Conservation (phyloP, 1,140 invertebrate genomes). For the Oryctes rhinoceros region DNA sequence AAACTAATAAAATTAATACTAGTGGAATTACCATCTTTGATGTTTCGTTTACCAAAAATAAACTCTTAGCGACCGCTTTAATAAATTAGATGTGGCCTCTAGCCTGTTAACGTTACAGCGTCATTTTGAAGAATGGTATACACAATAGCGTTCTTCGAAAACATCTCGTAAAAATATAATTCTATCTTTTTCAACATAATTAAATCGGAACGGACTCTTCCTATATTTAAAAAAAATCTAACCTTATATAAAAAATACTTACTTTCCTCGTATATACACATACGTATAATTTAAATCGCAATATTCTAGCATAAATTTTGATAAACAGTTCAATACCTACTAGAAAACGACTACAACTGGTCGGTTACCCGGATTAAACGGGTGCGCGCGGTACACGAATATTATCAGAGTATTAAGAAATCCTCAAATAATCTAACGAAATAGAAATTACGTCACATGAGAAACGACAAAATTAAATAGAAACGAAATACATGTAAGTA, state of each 20-base stretch:
- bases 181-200: too few relatives aligned
- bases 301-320: not conserved
- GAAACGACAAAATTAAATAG: not conserved
- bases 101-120: too few relatives aligned
- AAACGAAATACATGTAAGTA: not conserved
- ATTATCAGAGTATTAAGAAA: slow-evolving; percentile 15
- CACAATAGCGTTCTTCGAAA: too few relatives aligned
- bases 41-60: slow-evolving; percentile 23
- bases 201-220: too few relatives aligned
- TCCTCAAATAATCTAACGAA: slow-evolving; percentile 21
- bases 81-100: too few relatives aligned
- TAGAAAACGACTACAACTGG: not conserved
- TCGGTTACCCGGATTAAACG: not conserved
- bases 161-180: too few relatives aligned
- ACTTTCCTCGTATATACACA: too few relatives aligned
- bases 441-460: not conserved
- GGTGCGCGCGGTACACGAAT: not conserved
- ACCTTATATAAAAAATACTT: too few relatives aligned
- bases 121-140: too few relatives aligned
- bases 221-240: too few relatives aligned
- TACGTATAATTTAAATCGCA: not conserved
- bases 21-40: slow-evolving; percentile 31
- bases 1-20: slow-evolving; percentile 27
- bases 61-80: not conserved
- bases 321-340: not conserved